These are phyloP conservation scores for Drosophila longiperda DNA, from an alignment of 2,888 invertebrate species.

Conservation along the genomic window DNA sequence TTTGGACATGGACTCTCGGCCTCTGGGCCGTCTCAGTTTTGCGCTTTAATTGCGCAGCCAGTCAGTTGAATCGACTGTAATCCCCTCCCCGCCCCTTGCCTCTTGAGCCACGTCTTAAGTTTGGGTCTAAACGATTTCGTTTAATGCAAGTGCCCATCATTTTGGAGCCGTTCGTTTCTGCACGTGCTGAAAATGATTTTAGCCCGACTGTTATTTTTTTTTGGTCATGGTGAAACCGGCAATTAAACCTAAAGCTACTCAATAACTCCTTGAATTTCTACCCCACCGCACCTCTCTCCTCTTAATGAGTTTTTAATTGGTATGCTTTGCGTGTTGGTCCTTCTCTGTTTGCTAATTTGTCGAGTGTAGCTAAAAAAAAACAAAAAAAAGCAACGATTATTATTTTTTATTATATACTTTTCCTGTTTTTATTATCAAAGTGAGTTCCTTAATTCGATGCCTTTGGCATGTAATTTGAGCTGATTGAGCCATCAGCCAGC, in stretches of 20 bases:
- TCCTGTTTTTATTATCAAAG: slow-evolving; percentile 28
- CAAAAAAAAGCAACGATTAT: slow-evolving; percentile 2
- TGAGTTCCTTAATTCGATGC: slow-evolving; percentile 33
- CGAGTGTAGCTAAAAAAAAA: slow-evolving; percentile 41
- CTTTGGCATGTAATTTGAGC: slow-evolving; percentile 53
- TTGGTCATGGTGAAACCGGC: slow-evolving; percentile 74
- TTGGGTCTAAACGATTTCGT: slow-evolving; percentile 73
- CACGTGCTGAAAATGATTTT: slow-evolving; percentile 75
- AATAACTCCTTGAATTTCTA: slow-evolving; percentile 21
- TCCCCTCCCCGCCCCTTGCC: neutral
- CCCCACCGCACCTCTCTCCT: neutral
- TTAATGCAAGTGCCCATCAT: slow-evolving; percentile 80
- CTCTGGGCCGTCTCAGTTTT: slow-evolving; percentile 39
- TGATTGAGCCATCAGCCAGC: slow-evolving; percentile 72
- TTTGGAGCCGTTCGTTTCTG: slow-evolving; percentile 53
- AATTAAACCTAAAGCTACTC: slow-evolving; percentile 62
- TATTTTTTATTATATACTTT: slow-evolving; percentile 5
- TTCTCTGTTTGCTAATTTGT: slow-evolving; percentile 53
- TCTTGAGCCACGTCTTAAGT: slow-evolving; percentile 36
- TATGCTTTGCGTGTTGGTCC: slow-evolving; percentile 20
- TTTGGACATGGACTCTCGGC: slow-evolving; percentile 69
- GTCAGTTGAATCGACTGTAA: slow-evolving; percentile 34
- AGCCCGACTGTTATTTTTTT: slow-evolving; percentile 65
- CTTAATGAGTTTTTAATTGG: slow-evolving; percentile 79
- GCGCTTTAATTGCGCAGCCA: slow-evolving; percentile 69